Base-by-base conservation (phyloP, 2,888 invertebrate genomes). In the Temnothorax unifasciatus region DNA sequence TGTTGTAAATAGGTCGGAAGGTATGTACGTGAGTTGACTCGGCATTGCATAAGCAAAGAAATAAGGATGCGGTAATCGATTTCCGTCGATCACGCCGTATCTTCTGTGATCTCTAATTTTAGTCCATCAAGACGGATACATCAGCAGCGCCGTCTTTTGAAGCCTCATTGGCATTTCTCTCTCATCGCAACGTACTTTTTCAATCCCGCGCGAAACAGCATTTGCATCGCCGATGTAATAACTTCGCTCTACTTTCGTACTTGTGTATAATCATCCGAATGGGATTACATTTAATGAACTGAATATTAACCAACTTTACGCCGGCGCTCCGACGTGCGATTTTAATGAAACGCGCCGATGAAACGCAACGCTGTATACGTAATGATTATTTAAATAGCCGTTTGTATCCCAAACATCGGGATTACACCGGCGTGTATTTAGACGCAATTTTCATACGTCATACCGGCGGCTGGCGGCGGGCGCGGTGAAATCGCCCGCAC, bases 361-460 rank as follows among this genome's bases (percentile, higher is more conserved):
- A 77, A 77, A 77, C 3, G 64, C 34, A 44, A 44, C 75, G 74
- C n/a, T 57, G 54, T 66, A 66, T 47, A 75, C 77, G 77, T 87
- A 89, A 88, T 89, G 84, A 89, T 84, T 89, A 82, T 87, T 82
- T 89, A 89, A 89, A 73, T 81, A 79, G 71, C 71, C 57, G 73
- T n/a, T 47, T 57, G 57, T 79, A 73, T 59, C 47, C 47, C 59
- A 81, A 73, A 59, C 79, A 59, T 41, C n/a, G 57, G 69, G 44
- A 79, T 79, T 79, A 79, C 57, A 21, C 15, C 41, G 38, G 47
- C 25, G 25, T 59, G 21, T 25, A 81, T 81, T 73, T 47, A 38
- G 59, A 4, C 74, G 74, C 34, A 73, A 59, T 81, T 81, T 81
- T 73, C 79, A 81, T 79, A 64, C 73, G 79, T 79, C 79, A 79